Evolutionary conservation across 2,888 invertebrate genomes (phyloP), one percentile per base, ranked within the genome.

Genomic region (Leucophora obtusa): DNA sequence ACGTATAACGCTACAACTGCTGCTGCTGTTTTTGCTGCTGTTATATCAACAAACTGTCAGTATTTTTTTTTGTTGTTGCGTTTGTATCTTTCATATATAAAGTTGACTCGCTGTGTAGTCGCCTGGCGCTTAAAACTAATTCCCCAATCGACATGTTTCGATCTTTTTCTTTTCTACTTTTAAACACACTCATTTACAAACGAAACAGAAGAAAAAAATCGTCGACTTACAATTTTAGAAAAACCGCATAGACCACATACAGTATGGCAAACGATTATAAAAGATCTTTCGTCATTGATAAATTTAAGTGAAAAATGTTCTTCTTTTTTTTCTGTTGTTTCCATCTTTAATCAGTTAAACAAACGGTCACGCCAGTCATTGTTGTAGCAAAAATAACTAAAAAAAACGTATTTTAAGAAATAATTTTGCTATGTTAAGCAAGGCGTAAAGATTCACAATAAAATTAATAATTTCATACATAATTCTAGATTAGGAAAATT

Each of bases 61-160:
- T 33, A 15, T 15, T 8, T 62, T 53, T 47, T 11, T 33, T 50
- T 5, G 14, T 14, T 17, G 1, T 24, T 47, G 14, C 9, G 35
- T 54, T 54, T 14, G 8, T 9, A 4, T 60, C 33, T 60, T 54
- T 56, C 15, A 7, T 24, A 9, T 47, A 43, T n/a, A 66, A 71
- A 74, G 38, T 71, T 66, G 50, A 71, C 38, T 71, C 17, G 54
- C 38, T 56, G 63, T 66, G 68, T 33, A 83, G 47, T 72, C 83
- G 85, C 84, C 71, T 87, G 87, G 87, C 87, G 88, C 87, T 88
- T 88, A 85, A 62, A 86, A 86, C 83, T 86, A 88, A 88, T 87
- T 88, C 87, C 87, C 87, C 87, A 88, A 87, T 87, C 88, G 87
- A 86, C 87, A 85, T 87, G 88, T 86, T 88, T 86, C 85, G 86